Percentiles rank a stretch among this genome's conserved stretches.
These are phyloP conservation scores for Oxycera nigricornis DNA, from an alignment of 2,888 invertebrate species.

Conservation along the genomic window DNA sequence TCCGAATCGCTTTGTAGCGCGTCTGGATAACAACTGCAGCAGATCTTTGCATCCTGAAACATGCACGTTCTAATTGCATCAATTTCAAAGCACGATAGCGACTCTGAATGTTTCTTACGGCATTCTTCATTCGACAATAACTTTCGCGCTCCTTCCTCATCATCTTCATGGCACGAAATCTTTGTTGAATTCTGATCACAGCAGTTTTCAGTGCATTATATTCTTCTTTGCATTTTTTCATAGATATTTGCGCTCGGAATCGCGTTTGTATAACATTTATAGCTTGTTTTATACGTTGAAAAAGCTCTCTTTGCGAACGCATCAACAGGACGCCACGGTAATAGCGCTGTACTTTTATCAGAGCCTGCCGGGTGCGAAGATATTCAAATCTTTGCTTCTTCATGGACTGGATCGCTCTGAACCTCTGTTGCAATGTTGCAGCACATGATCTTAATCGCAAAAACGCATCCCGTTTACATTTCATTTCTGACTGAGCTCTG, in stretches of 20 bases:
- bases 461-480: conserved; percentile 50
- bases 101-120: conserved; percentile 57
- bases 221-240: conserved; percentile 52
- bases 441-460: conserved; percentile 48
- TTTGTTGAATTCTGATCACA: conserved; percentile 54
- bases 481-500: conserved; percentile 54
- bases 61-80: conserved; percentile 43
- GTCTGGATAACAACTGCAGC: conserved; percentile 56
- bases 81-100: conserved; percentile 51
- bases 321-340: conserved; percentile 53
- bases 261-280: conserved; percentile 54
- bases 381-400: conserved; percentile 17
- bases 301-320: conserved; percentile 47
- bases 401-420: conserved; percentile 53
- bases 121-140: neutral
- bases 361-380: neutral
- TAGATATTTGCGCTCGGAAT: conserved; percentile 53
- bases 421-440: conserved; percentile 56
- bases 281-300: conserved; percentile 50
- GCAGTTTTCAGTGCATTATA: conserved; percentile 43
- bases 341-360: conserved; percentile 56
- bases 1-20: conserved; percentile 57
- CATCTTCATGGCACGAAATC: conserved; percentile 53
- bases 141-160: conserved; percentile 44
- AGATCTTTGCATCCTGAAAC: neutral